phyloP scores from a whole-genome alignment of 2,797 vertebrate species.

The Gastrophryne carolinensis region DNA sequence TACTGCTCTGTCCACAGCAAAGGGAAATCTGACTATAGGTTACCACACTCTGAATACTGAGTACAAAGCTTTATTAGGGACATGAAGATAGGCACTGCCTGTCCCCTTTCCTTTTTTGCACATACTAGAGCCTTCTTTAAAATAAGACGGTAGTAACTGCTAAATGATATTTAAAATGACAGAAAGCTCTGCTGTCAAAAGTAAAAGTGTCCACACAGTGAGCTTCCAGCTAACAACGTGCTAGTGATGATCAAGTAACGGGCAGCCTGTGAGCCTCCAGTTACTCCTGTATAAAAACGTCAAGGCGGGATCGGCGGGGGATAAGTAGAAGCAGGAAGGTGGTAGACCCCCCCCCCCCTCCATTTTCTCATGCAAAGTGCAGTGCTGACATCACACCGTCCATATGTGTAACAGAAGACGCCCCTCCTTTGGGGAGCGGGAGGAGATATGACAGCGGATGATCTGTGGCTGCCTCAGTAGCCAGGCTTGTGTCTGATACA shows the following conservation, averaged over 20 bases:
- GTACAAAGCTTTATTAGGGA: no score
- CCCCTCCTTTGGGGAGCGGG: background rate
- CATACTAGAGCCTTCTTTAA: no score
- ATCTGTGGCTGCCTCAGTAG: background rate
- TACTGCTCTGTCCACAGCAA: no score
- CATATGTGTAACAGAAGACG: background rate
- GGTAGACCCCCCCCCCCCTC: no score
- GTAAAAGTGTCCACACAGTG: background rate
- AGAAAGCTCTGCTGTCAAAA: no score
- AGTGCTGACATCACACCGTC: background rate
- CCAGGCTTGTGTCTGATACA: constrained; percentile 59
- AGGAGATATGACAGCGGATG: constrained; percentile 30
- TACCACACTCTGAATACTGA: no score
- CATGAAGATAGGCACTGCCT: no score
- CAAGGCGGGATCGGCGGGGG: background rate
- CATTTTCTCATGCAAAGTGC: constrained; percentile 11
- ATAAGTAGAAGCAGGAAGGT: background rate
- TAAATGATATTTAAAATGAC: no score
- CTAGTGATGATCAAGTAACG: background rate
- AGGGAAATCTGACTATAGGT: no score
- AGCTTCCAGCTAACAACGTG: background rate
- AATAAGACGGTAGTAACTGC: no score
- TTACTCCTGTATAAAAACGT: background rate
- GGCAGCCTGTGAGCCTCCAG: background rate
- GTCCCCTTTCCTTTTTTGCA: no score